phyloP scores from a whole-genome alignment of 2,113 vertebrate genomes.

The Tichodroma muraria region DNA sequence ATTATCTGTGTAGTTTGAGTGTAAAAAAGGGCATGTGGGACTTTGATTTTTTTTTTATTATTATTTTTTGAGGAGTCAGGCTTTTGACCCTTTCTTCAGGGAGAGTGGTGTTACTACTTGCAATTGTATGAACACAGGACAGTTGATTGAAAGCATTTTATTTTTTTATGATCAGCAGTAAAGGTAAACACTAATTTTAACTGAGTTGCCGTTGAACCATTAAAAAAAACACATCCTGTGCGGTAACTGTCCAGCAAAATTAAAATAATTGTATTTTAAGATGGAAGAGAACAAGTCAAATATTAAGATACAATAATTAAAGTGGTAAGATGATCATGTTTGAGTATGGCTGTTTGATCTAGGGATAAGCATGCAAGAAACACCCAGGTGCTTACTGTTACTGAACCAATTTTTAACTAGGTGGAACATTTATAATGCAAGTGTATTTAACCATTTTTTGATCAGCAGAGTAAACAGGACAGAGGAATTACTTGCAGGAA shows the following conservation, averaged over 20 bases:
- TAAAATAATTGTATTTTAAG: background rate
- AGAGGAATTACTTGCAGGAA: background rate
- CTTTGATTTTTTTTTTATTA: background rate
- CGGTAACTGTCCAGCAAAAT: background rate
- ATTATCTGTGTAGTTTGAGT: background rate
- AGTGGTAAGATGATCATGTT: background rate
- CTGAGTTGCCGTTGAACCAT: background rate
- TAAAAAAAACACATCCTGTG: background rate
- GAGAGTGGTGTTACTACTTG: background rate
- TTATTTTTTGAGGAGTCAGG: background rate
- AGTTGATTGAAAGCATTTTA: background rate
- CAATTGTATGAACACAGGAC: background rate
- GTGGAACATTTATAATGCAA: background rate
- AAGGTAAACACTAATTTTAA: background rate
- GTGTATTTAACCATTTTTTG: background rate
- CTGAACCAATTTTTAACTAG: background rate
- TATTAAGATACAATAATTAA: background rate
- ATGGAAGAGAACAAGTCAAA: background rate
- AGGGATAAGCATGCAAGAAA: background rate
- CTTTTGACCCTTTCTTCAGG: background rate
- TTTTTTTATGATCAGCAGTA: background rate
- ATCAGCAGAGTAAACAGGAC: background rate
- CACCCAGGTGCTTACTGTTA: background rate
- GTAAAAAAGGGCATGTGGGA: background rate
- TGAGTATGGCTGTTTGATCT: background rate